phyloP scores from a whole-genome alignment of 2,113 vertebrate genomes.

The Cyphotilapia sp. region DNA sequence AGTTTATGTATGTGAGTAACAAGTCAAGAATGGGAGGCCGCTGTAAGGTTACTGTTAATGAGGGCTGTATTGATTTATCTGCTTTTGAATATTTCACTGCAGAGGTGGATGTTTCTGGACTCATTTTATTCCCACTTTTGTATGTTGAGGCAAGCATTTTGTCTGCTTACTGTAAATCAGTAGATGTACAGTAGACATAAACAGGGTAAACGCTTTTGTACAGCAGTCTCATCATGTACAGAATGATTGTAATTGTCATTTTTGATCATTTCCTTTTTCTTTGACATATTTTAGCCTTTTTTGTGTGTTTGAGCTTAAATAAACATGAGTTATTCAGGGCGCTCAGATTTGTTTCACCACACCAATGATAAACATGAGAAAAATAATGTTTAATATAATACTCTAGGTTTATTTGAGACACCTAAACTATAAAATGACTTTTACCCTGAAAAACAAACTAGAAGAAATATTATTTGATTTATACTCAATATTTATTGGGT shows the following conservation, averaged over 20 bases:
- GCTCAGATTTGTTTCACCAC: neutral
- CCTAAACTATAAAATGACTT: neutral
- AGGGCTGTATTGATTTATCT: constrained; percentile 23
- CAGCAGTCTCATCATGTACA: constrained; percentile 24
- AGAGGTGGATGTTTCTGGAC: neutral
- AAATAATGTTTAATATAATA: neutral
- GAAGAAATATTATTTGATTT: neutral
- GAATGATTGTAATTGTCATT: constrained; percentile 40
- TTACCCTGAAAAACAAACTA: neutral
- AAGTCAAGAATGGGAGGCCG: constrained; percentile 1
- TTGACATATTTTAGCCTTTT: neutral
- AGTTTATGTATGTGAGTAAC: neutral
- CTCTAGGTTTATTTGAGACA: neutral
- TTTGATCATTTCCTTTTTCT: neutral
- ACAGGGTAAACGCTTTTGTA: constrained; percentile 42
- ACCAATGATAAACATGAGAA: neutral
- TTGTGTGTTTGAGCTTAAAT: neutral
- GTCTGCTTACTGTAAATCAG: neutral
- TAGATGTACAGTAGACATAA: constrained; percentile 12
- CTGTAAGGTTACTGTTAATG: constrained; percentile 13
- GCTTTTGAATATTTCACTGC: constrained; percentile 1
- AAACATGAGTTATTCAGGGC: neutral
- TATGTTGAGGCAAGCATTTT: neutral
- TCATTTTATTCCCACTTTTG: neutral
- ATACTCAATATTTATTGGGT: neutral